Evolutionary conservation across 2,113 vertebrate species (phyloP).

Genomic region (Pelodiscus sinensis): DNA sequence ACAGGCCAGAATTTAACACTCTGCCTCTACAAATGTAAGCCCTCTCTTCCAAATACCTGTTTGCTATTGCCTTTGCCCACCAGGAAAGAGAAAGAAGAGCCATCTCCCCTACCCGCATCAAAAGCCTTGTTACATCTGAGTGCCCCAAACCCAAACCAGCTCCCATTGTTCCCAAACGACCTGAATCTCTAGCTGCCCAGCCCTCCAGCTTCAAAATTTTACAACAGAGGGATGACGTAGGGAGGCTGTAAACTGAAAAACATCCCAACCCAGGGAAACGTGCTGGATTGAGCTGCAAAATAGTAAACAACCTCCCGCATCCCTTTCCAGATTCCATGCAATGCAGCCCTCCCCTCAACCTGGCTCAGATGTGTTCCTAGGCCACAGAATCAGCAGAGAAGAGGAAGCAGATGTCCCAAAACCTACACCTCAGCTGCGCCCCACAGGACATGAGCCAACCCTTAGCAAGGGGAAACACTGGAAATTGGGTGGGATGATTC

Average conservation of each 20-base stretch:
- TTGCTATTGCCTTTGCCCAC: not conserved
- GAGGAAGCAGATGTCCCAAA: fast-evolving
- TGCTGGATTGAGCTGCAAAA: not conserved
- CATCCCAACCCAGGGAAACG: not conserved
- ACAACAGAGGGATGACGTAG: not conserved
- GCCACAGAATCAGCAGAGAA: not conserved
- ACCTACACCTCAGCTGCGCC: not conserved
- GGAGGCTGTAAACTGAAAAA: not conserved
- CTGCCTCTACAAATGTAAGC: not conserved
- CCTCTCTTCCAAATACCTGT: not conserved
- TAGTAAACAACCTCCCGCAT: not conserved
- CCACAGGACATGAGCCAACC: not conserved
- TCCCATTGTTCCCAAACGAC: fast-evolving
- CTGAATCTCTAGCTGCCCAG: fast-evolving
- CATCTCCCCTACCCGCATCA: not conserved
- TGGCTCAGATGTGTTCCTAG: fast-evolving
- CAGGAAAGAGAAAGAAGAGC: not conserved
- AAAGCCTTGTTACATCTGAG: not conserved
- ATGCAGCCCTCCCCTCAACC: fast-evolving
- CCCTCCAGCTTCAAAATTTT: fast-evolving
- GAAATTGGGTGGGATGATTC: not conserved
- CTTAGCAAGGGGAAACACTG: not conserved
- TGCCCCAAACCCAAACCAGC: not conserved
- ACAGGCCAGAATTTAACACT: fast-evolving
- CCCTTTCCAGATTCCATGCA: not conserved